Evolutionary conservation across 2,113 vertebrate species (phyloP), one percentile per base, ranked within the genome.

Genomic region (Nesogale talazaci): DNA sequence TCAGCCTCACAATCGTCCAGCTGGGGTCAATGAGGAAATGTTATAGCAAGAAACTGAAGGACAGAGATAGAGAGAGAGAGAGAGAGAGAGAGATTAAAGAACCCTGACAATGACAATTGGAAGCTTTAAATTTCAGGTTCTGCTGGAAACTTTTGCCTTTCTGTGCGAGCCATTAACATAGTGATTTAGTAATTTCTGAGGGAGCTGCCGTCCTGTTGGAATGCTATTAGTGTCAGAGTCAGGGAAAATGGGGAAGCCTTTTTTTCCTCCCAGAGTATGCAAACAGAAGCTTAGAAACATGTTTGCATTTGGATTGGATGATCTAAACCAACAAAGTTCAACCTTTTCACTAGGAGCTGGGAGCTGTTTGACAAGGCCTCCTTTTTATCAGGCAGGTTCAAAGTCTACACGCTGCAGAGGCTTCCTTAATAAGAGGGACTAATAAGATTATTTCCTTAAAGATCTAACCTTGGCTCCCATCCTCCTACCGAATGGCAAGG

Each of bases 361-460:
- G 77, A 95, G 89, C 91, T 96, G 59, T 94, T 87, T 97, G 97
- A 97, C 83, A 96, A 97, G 86, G 38, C 88, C 84, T 81, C 4
- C 94, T 97, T 95, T 94, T 92, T 94, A 94, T 93, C 67, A 89
- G 92, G 93, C 75, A 29, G 93, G 85, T 93, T 93, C 92, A 83
- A 97, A 97, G 94, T 88, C 95, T 90, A 72, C 16, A 34, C 25
- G 69, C 34, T 14, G 89, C 0, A 94, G 80, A 94, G 80, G 78
- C 67, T 93, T 94, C 93, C 91, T 92, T 46, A 90, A 94, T 34
- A 92, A 90, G 88, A 97, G 90, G 89, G 92, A 90, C 91, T 95
- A 97, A 96, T 69, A 96, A 92, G 95, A 97, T 83, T 34, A 94
- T 95, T 97, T 96, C 95, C 95, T 97, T 96, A 97, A 96, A 97